Evolutionary conservation across 2,888 invertebrate species (phyloP).

Genomic region (Drosophila cognata): DNA sequence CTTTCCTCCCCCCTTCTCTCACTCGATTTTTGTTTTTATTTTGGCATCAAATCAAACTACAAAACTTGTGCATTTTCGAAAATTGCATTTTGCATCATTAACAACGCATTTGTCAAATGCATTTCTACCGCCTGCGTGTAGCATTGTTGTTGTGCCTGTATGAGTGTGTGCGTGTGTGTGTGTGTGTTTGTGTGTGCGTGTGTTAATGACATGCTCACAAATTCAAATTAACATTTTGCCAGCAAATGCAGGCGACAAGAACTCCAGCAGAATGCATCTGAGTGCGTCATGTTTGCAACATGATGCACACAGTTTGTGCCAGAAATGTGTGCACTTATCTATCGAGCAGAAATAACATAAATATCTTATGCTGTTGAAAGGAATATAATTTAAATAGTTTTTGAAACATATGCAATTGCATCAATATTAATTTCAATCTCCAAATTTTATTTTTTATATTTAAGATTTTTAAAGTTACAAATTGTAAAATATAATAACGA

Average conservation of each 20-base stretch:
- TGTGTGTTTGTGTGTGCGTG: constrained; percentile 52
- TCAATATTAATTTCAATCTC: neutral
- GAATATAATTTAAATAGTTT: neutral
- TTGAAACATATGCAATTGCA: neutral
- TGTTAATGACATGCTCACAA: constrained; percentile 82
- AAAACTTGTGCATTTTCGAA: constrained; percentile 74
- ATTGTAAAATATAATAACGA: neutral
- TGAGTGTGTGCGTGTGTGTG: constrained; percentile 28
- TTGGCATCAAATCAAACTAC: constrained; percentile 54
- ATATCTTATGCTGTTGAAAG: neutral
- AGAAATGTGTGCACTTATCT: constrained; percentile 18
- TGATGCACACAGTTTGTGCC: constrained; percentile 57
- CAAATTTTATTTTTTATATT: neutral
- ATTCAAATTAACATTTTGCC: constrained; percentile 82
- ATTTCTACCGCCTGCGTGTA: constrained; percentile 46
- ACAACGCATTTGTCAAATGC: constrained; percentile 79
- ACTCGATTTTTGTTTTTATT: neutral
- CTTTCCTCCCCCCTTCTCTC: neutral
- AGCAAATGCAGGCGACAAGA: constrained; percentile 70
- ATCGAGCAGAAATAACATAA: neutral
- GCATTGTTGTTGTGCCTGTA: constrained; percentile 30
- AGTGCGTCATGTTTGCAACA: constrained; percentile 43
- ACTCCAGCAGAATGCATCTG: constrained; percentile 41
- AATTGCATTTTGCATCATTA: constrained; percentile 81
- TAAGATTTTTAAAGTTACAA: neutral